phyloP scores from a whole-genome alignment of 2,888 invertebrate species.

The Drosophila mulleri region DNA sequence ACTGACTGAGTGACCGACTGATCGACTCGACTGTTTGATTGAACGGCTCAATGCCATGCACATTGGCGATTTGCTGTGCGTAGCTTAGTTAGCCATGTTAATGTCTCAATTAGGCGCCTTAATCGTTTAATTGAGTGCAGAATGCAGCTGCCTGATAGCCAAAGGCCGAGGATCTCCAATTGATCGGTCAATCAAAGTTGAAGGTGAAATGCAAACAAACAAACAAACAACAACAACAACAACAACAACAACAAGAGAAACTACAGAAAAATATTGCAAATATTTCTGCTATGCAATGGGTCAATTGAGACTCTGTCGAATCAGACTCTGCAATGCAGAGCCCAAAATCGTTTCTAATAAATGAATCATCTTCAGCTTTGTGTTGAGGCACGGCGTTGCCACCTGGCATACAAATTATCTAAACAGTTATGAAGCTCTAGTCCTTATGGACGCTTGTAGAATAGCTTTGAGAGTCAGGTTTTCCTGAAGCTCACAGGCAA shows the following conservation, averaged over 20 bases:
- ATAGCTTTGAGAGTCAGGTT: neutral
- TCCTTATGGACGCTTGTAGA: neutral
- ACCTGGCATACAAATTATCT: neutral
- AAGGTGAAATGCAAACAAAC: constrained; percentile 50
- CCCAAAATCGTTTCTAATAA: neutral
- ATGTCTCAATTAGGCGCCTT: constrained; percentile 70
- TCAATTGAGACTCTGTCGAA: constrained; percentile 34
- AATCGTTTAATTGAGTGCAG: constrained; percentile 73
- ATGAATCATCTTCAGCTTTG: neutral
- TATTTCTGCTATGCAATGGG: constrained; percentile 29
- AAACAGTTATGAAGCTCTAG: neutral
- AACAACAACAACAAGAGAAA: constrained; percentile 1
- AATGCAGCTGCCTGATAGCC: constrained; percentile 44
- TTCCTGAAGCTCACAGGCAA: too few species aligned
- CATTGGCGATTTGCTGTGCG: constrained; percentile 28
- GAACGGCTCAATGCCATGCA: constrained; percentile 21
- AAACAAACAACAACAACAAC: constrained; percentile 15
- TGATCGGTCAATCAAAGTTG: constrained; percentile 62
- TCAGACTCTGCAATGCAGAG: constrained; percentile 30
- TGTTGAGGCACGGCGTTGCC: neutral
- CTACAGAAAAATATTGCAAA: constrained; percentile 20
- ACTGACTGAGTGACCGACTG: constrained; percentile 26
- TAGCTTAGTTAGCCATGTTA: constrained; percentile 53
- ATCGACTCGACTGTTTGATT: constrained; percentile 17
- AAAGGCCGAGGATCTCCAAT: constrained; percentile 43